Conservation (phyloP, 2,888 invertebrate species). For the Brenthis daphne region DNA sequence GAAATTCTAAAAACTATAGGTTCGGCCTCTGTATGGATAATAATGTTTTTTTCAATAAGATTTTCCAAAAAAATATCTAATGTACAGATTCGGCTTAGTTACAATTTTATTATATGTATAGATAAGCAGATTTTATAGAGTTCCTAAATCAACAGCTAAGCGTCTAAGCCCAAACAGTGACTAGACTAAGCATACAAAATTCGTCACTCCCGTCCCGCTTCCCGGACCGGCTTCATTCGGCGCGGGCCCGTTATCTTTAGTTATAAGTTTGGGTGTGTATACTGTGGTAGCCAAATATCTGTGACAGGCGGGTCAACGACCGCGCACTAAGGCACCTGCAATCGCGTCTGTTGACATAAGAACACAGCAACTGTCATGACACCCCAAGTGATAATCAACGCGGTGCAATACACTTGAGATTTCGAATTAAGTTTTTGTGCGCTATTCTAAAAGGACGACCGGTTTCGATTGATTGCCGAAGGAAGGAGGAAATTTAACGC, state of each 20-base stretch:
- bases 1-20: too few species aligned
- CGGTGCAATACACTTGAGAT: slow-evolving; percentile 62
- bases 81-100: too few species aligned
- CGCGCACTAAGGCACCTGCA: slow-evolving; percentile 72
- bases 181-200: slow-evolving; percentile 26
- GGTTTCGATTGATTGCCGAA: slow-evolving; percentile 37
- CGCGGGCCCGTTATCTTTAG: slow-evolving; percentile 62
- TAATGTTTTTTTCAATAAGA: too few species aligned
- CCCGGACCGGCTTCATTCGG: slow-evolving; percentile 42
- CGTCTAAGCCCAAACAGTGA: slow-evolving; percentile 11
- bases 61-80: too few species aligned
- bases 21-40: too few species aligned
- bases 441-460: slow-evolving; percentile 36
- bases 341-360: slow-evolving; percentile 76
- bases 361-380: slow-evolving; percentile 58
- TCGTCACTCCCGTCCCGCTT: slow-evolving; percentile 43
- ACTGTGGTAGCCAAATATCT: slow-evolving; percentile 76
- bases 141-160: too few species aligned
- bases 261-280: slow-evolving; percentile 55
- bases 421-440: slow-evolving; percentile 43
- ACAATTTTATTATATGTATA: too few species aligned
- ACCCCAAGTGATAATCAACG: slow-evolving; percentile 71
- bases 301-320: slow-evolving; percentile 70
- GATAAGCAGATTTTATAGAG: too few species aligned
- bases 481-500: slow-evolving; percentile 38